Base-by-base conservation (phyloP, 2,888 invertebrate genomes). In the Oscheius sp. region DNA sequence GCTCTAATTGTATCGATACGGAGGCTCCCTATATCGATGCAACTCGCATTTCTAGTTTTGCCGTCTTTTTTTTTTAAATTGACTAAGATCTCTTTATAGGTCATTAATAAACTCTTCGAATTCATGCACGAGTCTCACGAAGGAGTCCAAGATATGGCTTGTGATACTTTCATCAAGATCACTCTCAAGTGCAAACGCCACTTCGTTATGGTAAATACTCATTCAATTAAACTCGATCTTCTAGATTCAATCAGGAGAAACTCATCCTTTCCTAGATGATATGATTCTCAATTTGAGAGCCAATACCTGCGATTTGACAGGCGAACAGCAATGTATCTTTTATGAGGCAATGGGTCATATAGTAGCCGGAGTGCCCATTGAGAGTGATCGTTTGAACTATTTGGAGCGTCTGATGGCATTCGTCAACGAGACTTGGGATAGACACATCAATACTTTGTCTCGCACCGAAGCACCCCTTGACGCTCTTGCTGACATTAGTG, bases 101-200 rank as follows among this genome's bases (percentile, higher is more conserved):
- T 80, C 17, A 96, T 98, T 72, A 98, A 97, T 90, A 98, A 98
- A 90, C 90, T 99, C 69, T 99, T 99, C 89, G 98, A 99, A 89
- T 99, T 99, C 88, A 99, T 99, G 98, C 98, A 98, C 88, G 97
- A 98, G 90, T 96, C 96, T 66, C 98, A 98, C 88, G 98, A 97
- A 88, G 98, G 98, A 84, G 98, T 99, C 29, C 78, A 83, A 69
- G 98, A 98, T 87, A 98, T 99, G 98, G 98, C 98, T 72, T 98
- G 98, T 90, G 98, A 99, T 89, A 99, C 98, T 45, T 99, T 99
- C 88, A 98, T 99, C 82, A 99, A 99, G 90, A 99, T 99, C 86
- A 95, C 98, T 31, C 91, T 95, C 84, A 99, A 98, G 89, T 99
- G 98, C 89, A 91, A 95, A 75, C 91, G 96, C 82, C 96, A 97